Evolutionary conservation across 1,140 invertebrate species (phyloP).

Genomic region (Conopomorpha cramerella): DNA sequence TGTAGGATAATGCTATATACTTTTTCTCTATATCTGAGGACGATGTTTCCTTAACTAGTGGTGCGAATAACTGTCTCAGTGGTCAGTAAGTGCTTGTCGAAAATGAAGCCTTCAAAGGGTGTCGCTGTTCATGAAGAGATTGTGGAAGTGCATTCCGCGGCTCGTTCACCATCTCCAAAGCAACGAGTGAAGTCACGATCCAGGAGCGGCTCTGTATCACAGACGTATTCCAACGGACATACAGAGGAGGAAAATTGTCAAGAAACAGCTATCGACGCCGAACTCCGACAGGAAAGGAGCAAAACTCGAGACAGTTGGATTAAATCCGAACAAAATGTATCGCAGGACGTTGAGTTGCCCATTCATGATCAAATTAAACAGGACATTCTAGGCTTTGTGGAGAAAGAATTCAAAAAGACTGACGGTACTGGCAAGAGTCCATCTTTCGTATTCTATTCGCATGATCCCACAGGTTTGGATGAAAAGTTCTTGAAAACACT

Average conservation of each 20-base stretch:
- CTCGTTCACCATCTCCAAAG: conserved; percentile 40
- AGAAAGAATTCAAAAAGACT: conserved; percentile 63
- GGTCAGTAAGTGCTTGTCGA: no score
- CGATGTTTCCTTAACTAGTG: no score
- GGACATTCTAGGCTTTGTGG: conserved; percentile 63
- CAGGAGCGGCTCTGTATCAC: conserved; percentile 30
- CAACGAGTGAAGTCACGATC: conserved; percentile 24
- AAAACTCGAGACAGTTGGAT: conserved; percentile 47
- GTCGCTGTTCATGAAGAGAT: conserved; percentile 40
- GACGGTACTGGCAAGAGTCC: conserved; percentile 36
- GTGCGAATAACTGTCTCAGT: no score
- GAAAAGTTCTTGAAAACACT: conserved; percentile 46
- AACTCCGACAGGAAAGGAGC: conserved; percentile 15
- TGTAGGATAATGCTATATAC: no score
- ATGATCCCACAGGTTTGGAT: conserved; percentile 51
- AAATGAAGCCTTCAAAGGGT: conserved; percentile 46
- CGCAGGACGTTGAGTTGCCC: conserved; percentile 58
- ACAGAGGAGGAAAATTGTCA: conserved; percentile 13
- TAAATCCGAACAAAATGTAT: conserved; percentile 54
- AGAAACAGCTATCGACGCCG: conserved; percentile 10
- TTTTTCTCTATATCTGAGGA: no score
- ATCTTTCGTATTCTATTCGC: conserved; percentile 53
- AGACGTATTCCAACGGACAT: conserved; percentile 44
- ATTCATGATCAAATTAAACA: conserved; percentile 63
- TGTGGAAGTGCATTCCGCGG: conserved; percentile 36